Conservation (phyloP, 2,113 vertebrate species). For the Pelmatolapia mariae region DNA sequence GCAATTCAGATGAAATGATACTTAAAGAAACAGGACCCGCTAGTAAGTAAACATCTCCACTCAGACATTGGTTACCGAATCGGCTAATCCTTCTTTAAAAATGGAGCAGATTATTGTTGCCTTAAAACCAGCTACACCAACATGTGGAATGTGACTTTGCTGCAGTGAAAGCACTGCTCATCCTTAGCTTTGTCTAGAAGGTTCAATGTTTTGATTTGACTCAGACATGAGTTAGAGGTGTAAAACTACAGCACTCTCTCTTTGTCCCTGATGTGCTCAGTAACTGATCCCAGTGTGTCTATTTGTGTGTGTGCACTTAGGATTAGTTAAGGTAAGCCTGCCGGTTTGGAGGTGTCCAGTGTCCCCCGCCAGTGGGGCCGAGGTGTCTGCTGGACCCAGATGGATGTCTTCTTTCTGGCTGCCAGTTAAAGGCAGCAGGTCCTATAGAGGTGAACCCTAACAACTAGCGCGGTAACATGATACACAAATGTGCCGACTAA, state of each 20-base stretch:
- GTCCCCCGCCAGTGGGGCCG: conserved; percentile 52
- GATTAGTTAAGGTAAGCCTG: conserved; percentile 53
- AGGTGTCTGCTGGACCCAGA: conserved; percentile 67
- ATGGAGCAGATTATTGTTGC: neutral
- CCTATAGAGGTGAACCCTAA: conserved; percentile 57
- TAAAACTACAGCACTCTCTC: neutral
- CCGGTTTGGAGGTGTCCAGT: conserved; percentile 48
- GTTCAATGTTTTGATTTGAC: conserved; percentile 38
- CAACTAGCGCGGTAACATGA: conserved; percentile 59
- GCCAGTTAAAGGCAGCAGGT: conserved; percentile 30
- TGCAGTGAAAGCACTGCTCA: conserved; percentile 1
- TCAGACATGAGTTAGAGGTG: conserved; percentile 5
- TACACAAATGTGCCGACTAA: conserved; percentile 54
- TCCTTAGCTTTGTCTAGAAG: conserved; percentile 24
- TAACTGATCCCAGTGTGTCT: conserved; percentile 49
- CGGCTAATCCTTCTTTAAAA: neutral
- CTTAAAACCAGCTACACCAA: neutral
- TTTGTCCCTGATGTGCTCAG: conserved; percentile 32
- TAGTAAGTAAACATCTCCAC: neutral
- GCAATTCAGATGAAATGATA: neutral
- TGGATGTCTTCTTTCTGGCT: conserved; percentile 65
- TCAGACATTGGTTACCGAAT: neutral
- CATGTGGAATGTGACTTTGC: conserved; percentile 7
- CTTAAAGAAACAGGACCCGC: neutral
- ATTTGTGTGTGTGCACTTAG: conserved; percentile 39